A percentile compares a stretch with the other conserved stretches of the same genome.
These are phyloP conservation scores for Apostichopus californicus DNA, from an alignment of 35 echinoderm and acorn worm species.

Conservation along the genomic window DNA sequence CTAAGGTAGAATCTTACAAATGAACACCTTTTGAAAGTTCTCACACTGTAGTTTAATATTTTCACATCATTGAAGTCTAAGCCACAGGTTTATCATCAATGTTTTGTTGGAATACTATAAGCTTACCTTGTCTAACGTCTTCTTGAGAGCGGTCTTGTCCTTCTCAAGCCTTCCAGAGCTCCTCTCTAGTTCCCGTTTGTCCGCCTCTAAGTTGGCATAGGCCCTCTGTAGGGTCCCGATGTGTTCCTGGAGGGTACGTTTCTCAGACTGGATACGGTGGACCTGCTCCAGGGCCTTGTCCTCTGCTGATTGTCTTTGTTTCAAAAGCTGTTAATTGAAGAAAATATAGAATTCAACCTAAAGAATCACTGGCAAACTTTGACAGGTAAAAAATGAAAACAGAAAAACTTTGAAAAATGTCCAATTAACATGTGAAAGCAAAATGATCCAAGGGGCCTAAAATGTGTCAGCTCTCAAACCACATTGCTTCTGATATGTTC, in stretches of 20 bases:
- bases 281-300: conserved; percentile 75
- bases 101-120: not conserved
- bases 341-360: not conserved
- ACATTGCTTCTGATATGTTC: too few species aligned
- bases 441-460: too few species aligned
- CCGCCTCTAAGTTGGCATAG: conserved; percentile 83
- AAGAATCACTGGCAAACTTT: too few species aligned
- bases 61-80: not conserved
- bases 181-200: conserved; percentile 92
- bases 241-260: conserved; percentile 86
- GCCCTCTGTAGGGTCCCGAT: conserved; percentile 84
- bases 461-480: too few species aligned
- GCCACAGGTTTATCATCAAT: not conserved
- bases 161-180: conserved; percentile 93
- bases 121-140: conserved; percentile 93
- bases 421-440: too few species aligned
- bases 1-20: too few species aligned
- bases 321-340: conserved; percentile 66
- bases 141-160: conserved; percentile 92
- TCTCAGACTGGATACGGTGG: conserved; percentile 83
- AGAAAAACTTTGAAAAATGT: too few species aligned
- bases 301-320: conserved; percentile 87
- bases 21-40: too few species aligned
- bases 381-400: too few species aligned
- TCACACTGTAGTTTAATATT: too few species aligned